These are phyloP conservation scores for Beris morrisii DNA, from an alignment of 2,888 invertebrate species.

Conservation along the genomic window DNA sequence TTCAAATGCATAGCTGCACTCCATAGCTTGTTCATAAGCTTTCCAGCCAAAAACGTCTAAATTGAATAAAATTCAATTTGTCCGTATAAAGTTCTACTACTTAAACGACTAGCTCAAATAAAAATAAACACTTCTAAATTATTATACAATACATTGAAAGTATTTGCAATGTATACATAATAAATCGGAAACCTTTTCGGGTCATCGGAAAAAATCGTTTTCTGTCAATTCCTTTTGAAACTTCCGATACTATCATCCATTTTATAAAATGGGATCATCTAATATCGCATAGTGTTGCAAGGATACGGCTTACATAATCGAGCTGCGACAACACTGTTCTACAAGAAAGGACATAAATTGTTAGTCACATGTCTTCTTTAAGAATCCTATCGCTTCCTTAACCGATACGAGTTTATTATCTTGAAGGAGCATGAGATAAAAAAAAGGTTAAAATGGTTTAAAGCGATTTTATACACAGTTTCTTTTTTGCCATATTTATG, in stretches of 20 bases:
- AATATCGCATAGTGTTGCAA: neutral
- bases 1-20: no score
- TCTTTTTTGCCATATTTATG: neutral
- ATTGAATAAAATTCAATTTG: no score
- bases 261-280: conserved; percentile 14
- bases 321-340: conserved; percentile 9
- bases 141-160: no score
- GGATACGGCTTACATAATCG: neutral
- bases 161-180: neutral
- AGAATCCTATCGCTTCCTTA: conserved; percentile 2
- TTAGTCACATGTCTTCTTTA: conserved; percentile 13
- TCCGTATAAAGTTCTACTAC: no score
- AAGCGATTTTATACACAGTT: conserved; percentile 1
- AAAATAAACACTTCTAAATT: no score
- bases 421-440: neutral
- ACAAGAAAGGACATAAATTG: conserved; percentile 2
- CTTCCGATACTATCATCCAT: conserved; percentile 15
- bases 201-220: neutral
- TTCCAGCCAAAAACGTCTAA: no score
- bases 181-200: neutral
- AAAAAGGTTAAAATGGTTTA: neutral
- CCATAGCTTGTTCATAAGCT: no score
- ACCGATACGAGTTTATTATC: conserved; percentile 9
- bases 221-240: conserved; percentile 7
- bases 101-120: no score